phyloP scores from a whole-genome alignment of 2,888 invertebrate genomes.

The Noctua comes region DNA sequence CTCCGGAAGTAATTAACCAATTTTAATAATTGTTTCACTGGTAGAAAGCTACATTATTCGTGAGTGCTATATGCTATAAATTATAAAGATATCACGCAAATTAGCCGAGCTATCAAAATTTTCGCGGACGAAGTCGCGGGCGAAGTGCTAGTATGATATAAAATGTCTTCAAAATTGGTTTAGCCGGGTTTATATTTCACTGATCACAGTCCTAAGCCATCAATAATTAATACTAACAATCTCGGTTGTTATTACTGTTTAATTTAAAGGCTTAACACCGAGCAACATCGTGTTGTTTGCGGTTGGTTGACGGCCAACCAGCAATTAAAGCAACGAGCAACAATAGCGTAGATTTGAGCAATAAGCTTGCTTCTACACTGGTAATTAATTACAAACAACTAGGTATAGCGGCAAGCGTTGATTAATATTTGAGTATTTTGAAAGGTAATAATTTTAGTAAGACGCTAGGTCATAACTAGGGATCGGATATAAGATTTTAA shows the following conservation, averaged over 20 bases:
- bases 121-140: too few species aligned
- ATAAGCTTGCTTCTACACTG: conserved; percentile 26
- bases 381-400: conserved; percentile 49
- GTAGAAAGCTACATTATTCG: too few species aligned
- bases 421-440: conserved; percentile 19
- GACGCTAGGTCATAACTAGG: background rate
- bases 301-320: conserved; percentile 25
- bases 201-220: conserved; percentile 13
- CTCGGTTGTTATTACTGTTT: conserved; percentile 27
- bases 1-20: too few species aligned
- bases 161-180: background rate
- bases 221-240: conserved; percentile 21
- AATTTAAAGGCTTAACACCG: conserved; percentile 36
- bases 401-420: background rate
- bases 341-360: conserved; percentile 17
- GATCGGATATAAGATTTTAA: too few species aligned
- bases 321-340: conserved; percentile 34
- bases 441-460: background rate
- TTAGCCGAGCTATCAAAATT: too few species aligned
- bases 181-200: background rate
- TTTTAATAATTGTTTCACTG: too few species aligned
- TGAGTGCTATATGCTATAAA: too few species aligned
- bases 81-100: too few species aligned
- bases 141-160: background rate
- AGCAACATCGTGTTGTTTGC: conserved; percentile 21